Evolutionary conservation across 2,113 vertebrate species (phyloP).

Genomic region (Pogona vitticeps): DNA sequence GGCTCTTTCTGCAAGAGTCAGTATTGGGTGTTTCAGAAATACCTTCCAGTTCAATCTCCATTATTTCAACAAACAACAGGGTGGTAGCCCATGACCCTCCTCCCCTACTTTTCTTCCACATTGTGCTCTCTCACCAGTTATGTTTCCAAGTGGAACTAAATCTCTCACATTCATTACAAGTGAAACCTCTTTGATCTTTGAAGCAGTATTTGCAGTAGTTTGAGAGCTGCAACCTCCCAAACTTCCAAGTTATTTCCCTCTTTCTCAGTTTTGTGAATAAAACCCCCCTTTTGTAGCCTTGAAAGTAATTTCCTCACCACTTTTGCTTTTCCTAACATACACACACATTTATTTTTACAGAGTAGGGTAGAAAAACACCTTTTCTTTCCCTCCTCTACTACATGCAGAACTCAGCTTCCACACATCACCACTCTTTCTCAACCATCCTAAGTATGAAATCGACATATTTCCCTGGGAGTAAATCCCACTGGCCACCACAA

Average conservation of each 20-base stretch:
- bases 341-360: constrained; percentile 5
- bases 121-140: constrained; percentile 43
- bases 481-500: too few relatives aligned
- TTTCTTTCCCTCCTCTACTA: neutral
- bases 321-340: neutral
- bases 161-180: constrained; percentile 42
- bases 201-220: constrained; percentile 21
- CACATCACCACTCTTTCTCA: neutral
- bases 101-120: constrained; percentile 18
- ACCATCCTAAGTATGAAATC: neutral
- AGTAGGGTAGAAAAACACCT: constrained; percentile 31
- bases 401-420: neutral
- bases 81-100: neutral
- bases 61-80: constrained; percentile 1
- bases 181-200: constrained; percentile 18
- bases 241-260: constrained; percentile 24
- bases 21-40: neutral
- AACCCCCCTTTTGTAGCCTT: constrained; percentile 16
- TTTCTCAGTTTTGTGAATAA: neutral
- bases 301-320: constrained; percentile 34
- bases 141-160: constrained; percentile 53
- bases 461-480: neutral
- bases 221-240: constrained; percentile 24
- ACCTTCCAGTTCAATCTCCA: neutral
- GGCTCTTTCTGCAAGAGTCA: neutral